phyloP scores from a whole-genome alignment of 2,113 vertebrate species.

The Barbus barbus region DNA sequence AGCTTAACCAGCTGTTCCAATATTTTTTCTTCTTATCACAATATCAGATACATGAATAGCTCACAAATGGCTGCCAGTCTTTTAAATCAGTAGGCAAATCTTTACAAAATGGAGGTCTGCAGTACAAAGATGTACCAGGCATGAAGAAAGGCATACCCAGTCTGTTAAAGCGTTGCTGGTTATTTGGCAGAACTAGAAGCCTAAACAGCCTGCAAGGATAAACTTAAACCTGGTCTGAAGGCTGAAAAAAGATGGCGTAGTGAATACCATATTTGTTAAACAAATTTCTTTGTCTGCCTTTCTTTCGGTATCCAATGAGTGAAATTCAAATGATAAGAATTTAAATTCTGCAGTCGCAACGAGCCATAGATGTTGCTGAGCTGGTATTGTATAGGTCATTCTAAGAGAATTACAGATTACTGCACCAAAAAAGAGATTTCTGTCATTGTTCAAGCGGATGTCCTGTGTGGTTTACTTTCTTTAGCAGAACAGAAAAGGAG shows the following conservation, averaged over 20 bases:
- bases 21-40: neutral
- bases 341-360: neutral
- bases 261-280: conserved; percentile 23
- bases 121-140: conserved; percentile 15
- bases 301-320: neutral
- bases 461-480: neutral
- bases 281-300: neutral
- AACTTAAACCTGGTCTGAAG: neutral
- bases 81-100: conserved; percentile 43
- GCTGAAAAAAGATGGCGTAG: neutral
- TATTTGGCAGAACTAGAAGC: neutral
- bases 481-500: neutral
- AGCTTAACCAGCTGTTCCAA: neutral
- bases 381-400: neutral
- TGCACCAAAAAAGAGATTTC: neutral
- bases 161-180: conserved; percentile 30
- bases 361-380: neutral
- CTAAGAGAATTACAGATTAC: neutral
- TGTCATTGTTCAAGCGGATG: neutral
- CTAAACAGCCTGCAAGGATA: conserved; percentile 14
- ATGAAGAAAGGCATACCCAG: conserved; percentile 3
- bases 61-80: conserved; percentile 71
- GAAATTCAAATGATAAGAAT: neutral
- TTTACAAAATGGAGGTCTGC: conserved; percentile 74
- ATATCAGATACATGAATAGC: neutral